Base-by-base conservation (phyloP, 1,140 invertebrate genomes). In the Protaetia brevitarsis region DNA sequence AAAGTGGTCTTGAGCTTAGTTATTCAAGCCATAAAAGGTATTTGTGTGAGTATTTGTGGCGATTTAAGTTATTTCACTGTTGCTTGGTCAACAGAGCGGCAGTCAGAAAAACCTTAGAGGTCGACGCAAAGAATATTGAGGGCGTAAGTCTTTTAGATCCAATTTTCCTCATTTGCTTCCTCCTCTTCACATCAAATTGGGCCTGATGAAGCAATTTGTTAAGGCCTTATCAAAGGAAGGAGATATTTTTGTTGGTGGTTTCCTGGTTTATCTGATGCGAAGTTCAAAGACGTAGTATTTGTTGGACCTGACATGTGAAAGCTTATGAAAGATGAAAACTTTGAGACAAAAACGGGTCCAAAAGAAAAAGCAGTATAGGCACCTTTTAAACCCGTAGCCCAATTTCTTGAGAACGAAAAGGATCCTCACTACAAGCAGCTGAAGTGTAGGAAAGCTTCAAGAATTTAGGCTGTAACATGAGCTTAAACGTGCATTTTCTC, bases 141-240 rank as follows among this genome's bases (percentile, higher is more conserved):
- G 13, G 31, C 8, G 13, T 10, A 56, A 27, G 26, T 56, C 63
- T 74, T 13, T 64, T 73, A 16, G 64, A 60, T 11, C 51, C 61
- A 36, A 60, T 64, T 2, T 66, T 67, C 60, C 68, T 74, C n/a
- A n/a, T 34, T 63, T 73, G 31, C 65, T 74, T 31, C 70, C 74
- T 63, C 71, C 71, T 63, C 56, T 75, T 19, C 73, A 78, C 65
- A 75, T 78, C n/a, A 78, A 74, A 51, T 56, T 73, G 29, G 71
- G 71, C 7, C 30, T 75, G 3, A 72, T 75, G 67, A 78, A 77
- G 65, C 73, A 73, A 45, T 78, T 75, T 73, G 70, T 75, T 0
- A 77, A 77, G 65, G 69, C 72, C 10, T 63, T 75, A 21, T 21
- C 68, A 31, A 72, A 70, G 34, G 56, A 66, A 0, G 66, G 63